Percentiles rank a stretch among this genome's conserved stretches.
phyloP scores from a whole-genome alignment of 2,113 vertebrate genomes.

The Dinomys branickii region DNA sequence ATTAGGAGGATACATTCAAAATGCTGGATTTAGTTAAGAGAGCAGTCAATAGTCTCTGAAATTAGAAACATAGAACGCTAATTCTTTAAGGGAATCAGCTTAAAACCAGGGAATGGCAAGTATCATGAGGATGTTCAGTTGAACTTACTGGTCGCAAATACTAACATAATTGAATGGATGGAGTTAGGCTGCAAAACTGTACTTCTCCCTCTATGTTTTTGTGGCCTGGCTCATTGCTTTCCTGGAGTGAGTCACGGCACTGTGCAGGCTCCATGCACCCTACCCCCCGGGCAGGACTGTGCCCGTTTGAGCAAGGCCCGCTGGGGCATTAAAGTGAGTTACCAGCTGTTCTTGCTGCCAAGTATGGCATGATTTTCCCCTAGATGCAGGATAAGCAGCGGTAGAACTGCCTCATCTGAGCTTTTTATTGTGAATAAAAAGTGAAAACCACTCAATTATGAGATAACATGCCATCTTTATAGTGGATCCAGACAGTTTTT shows the following conservation, averaged over 20 bases:
- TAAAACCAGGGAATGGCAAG: constrained; percentile 60
- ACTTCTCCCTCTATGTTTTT: constrained; percentile 39
- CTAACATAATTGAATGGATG: constrained; percentile 59
- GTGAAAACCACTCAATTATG: constrained; percentile 38
- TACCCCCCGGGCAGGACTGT: not conserved
- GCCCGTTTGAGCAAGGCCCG: not conserved
- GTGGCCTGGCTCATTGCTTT: constrained; percentile 31
- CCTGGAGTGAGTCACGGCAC: constrained; percentile 28
- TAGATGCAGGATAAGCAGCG: constrained; percentile 11
- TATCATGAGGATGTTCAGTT: constrained; percentile 66
- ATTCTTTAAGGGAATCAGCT: constrained; percentile 74
- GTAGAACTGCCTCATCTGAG: constrained; percentile 34
- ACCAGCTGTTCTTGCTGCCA: constrained; percentile 41
- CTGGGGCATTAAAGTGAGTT: constrained; percentile 6
- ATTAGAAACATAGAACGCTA: constrained; percentile 69
- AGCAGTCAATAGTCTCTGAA: constrained; percentile 65
- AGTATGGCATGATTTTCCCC: not conserved
- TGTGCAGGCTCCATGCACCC: not conserved
- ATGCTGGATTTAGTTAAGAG: constrained; percentile 63
- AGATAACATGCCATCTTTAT: constrained; percentile 13
- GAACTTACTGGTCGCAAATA: constrained; percentile 60
- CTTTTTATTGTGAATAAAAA: constrained; percentile 62
- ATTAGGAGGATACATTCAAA: constrained; percentile 57
- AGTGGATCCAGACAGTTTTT: not conserved
- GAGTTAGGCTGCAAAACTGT: constrained; percentile 41